These are phyloP conservation scores for Lamproptera curius DNA, from an alignment of 2,888 invertebrate genomes.

Conservation along the genomic window DNA sequence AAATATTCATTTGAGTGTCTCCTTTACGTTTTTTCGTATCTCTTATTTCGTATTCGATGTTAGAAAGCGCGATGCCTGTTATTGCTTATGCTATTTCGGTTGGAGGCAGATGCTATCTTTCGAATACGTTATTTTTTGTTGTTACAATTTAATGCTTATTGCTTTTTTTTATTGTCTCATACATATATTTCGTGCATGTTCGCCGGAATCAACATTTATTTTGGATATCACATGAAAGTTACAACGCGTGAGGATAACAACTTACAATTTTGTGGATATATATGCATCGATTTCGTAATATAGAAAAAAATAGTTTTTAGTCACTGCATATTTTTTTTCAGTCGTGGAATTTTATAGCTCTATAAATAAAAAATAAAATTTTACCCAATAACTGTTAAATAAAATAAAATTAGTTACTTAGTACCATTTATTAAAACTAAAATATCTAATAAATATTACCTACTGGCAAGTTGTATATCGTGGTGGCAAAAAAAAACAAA, in stretches of 20 bases:
- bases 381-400: too few relatives aligned
- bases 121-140: slow-evolving; percentile 10
- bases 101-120: slow-evolving; percentile 23
- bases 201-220: background rate
- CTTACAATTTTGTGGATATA: background rate
- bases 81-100: slow-evolving; percentile 32
- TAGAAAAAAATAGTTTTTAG: background rate
- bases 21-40: slow-evolving; percentile 42
- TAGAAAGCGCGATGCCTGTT: slow-evolving; percentile 34
- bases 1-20: slow-evolving; percentile 45
- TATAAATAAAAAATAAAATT: too few relatives aligned
- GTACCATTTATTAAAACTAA: too few relatives aligned
- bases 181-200: background rate
- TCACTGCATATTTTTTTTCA: background rate
- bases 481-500: too few relatives aligned
- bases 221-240: background rate
- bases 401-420: too few relatives aligned
- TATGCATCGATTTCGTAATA: background rate
- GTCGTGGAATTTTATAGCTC: background rate
- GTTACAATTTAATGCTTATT: slow-evolving; percentile 1
- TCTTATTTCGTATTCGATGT: slow-evolving; percentile 41
- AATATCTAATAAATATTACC: too few relatives aligned
- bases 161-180: background rate
- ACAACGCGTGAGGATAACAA: background rate
- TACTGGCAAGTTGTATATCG: too few relatives aligned